phyloP scores from a whole-genome alignment of 2,888 invertebrate species.

The Stenoptilia bipunctidactyla region DNA sequence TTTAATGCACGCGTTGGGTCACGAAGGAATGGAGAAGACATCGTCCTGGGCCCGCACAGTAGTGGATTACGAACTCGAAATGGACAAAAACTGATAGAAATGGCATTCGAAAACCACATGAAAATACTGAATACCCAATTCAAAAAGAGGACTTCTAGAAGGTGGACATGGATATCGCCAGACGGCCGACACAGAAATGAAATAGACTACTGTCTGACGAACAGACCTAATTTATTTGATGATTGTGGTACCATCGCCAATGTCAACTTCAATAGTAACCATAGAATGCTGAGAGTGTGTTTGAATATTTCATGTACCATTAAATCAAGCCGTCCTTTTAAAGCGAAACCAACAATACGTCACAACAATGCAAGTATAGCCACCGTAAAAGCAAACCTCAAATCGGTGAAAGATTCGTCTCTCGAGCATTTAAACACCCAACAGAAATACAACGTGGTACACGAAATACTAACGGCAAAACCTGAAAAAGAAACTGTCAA shows the following conservation, averaged over 20 bases:
- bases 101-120: conserved; percentile 12
- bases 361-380: too few species aligned
- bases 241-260: background rate
- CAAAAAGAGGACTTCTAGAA: conserved; percentile 9
- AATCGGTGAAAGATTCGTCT: background rate
- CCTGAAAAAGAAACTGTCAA: background rate
- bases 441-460: background rate
- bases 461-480: background rate
- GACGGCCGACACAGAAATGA: conserved; percentile 13
- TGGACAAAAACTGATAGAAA: conserved; percentile 13
- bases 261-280: conserved; percentile 2
- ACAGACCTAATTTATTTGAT: conserved; percentile 5
- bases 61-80: conserved; percentile 11
- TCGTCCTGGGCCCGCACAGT: too few species aligned
- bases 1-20: too few species aligned
- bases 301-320: background rate
- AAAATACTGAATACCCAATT: conserved; percentile 12
- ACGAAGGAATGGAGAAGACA: too few species aligned
- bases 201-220: conserved; percentile 15
- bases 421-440: background rate
- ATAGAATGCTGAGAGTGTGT: background rate
- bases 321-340: background rate
- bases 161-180: conserved; percentile 18
- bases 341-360: too few species aligned
- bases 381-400: background rate